A percentile compares a stretch with the other conserved stretches of the same genome.
These are phyloP conservation scores for Morpho deidamia DNA, from an alignment of 2,888 invertebrate genomes.

Conservation along the genomic window DNA sequence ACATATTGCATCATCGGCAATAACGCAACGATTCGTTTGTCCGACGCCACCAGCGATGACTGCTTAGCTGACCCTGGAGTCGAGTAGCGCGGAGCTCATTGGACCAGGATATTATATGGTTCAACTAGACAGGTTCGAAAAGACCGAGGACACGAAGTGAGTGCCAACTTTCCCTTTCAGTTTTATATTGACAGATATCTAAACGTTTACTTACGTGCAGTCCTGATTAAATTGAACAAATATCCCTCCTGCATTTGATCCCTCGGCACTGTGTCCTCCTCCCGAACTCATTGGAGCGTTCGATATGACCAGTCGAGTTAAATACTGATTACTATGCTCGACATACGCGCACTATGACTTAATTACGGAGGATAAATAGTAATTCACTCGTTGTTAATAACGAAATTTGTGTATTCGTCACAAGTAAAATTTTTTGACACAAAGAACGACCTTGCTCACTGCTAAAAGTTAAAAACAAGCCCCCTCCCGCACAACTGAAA, in stretches of 20 bases:
- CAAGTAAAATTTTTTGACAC: conserved; percentile 76
- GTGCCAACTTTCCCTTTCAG: background rate
- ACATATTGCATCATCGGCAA: conserved; percentile 66
- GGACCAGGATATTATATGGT: no score
- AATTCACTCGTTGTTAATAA: conserved; percentile 58
- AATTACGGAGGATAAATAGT: conserved; percentile 56
- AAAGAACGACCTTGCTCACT: conserved; percentile 81
- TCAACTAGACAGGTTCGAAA: no score
- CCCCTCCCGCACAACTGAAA: conserved; percentile 53
- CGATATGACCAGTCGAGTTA: conserved; percentile 50
- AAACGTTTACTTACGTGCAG: conserved; percentile 90
- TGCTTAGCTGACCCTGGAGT: no score
- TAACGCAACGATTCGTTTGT: conserved; percentile 23
- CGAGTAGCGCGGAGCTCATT: no score
- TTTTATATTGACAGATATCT: background rate
- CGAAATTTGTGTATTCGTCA: conserved; percentile 62
- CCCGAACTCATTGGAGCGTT: conserved; percentile 91
- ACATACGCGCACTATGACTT: conserved; percentile 56
- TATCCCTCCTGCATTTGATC: conserved; percentile 89
- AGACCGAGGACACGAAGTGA: no score
- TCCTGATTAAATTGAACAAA: conserved; percentile 99
- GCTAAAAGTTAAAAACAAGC: conserved; percentile 73
- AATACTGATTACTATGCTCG: conserved; percentile 49
- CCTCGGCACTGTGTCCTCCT: conserved; percentile 83
- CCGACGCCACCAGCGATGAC: background rate